These are phyloP conservation scores for Aphelenchoides bicaudatus DNA, from an alignment of 2,888 invertebrate genomes.

Conservation along the genomic window DNA sequence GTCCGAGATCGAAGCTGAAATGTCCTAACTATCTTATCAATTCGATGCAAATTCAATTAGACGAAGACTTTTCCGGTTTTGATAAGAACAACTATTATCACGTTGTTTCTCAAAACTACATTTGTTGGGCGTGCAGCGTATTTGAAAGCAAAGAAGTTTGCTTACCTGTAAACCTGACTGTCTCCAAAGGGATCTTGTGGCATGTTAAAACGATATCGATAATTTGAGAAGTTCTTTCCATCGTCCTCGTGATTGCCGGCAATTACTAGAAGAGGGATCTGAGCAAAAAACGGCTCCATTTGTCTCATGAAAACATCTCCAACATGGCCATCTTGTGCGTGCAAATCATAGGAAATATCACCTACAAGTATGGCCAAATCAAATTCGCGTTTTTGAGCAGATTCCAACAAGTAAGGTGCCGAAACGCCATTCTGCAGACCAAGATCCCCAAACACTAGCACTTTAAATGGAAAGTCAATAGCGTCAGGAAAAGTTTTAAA, in stretches of 20 bases:
- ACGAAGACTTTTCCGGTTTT: too few relatives aligned
- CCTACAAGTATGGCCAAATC: constrained; percentile 60
- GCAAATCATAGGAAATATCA: constrained; percentile 91
- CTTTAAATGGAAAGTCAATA: constrained; percentile 73
- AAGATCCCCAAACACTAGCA: constrained; percentile 88
- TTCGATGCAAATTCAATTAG: too few relatives aligned
- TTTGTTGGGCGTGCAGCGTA: too few relatives aligned
- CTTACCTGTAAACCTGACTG: constrained; percentile 61
- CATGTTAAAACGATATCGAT: constrained; percentile 84
- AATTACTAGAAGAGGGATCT: constrained; percentile 79
- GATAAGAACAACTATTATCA: too few relatives aligned
- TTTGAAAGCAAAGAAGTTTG: constrained; percentile 1
- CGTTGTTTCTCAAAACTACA: too few relatives aligned
- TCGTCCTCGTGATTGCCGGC: constrained; percentile 68
- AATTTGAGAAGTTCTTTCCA: constrained; percentile 86
- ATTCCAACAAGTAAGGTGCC: constrained; percentile 76
- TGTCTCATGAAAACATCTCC: constrained; percentile 91
- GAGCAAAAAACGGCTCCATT: constrained; percentile 81
- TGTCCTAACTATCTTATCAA: constrained; percentile 12
- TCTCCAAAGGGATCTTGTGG: constrained; percentile 67
- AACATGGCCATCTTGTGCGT: constrained; percentile 72
- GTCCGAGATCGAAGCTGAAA: constrained; percentile 83
- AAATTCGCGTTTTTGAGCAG: constrained; percentile 70
- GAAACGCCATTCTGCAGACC: constrained; percentile 87
- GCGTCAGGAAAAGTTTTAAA: constrained; percentile 68